Base-by-base conservation (phyloP, 2,888 invertebrate species). In the Apotomis betuletana region DNA sequence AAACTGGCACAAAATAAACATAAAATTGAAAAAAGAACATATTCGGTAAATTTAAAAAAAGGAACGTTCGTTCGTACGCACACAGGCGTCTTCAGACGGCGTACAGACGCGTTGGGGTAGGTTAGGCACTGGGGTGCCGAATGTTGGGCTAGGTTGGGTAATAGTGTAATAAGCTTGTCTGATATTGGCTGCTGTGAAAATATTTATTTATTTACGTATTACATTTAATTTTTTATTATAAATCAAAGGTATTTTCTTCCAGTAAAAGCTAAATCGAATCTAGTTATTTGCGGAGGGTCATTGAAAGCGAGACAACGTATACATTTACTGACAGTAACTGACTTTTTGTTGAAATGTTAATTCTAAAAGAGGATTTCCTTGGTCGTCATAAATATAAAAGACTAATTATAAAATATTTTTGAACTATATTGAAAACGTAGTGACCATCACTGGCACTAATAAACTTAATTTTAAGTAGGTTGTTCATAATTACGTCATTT, bases 101-200 rank as follows among this genome's bases (percentile, higher is more conserved):
- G 58, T 67, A 64, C 62, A 67, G 64, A 60, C 68, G 59, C 27
- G 68, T 86, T 92, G 87, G 91, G 92, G 92, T 88, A 92, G 92
- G 92, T 91, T 88, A 88, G 87, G 88, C 85, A 85, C 85, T 82
- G 87, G 74, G 79, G 78, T 83, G 84, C 89, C 90, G 83, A 91
- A 91, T 90, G 90, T 91, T 90, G 88, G 88, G 88, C 84, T 90
- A 90, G 90, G 90, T 89, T 84, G 82, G 81, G 87, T 72, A 83
- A 87, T 85, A 86, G 87, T 89, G 87, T 87, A 86, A 81, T 87
- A 62, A 70, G 77, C 72, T 65, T 69, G 36, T 10, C 51, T 49
- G 67, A 79, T 76, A 87, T 80, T 86, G 87, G 85, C 78, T 76
- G 59, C 73, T 81, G 78, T 60, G 52, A 62, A 64, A 73, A 74